Conservation (phyloP, 2,113 vertebrate species). For the Bujurquina vittata region DNA sequence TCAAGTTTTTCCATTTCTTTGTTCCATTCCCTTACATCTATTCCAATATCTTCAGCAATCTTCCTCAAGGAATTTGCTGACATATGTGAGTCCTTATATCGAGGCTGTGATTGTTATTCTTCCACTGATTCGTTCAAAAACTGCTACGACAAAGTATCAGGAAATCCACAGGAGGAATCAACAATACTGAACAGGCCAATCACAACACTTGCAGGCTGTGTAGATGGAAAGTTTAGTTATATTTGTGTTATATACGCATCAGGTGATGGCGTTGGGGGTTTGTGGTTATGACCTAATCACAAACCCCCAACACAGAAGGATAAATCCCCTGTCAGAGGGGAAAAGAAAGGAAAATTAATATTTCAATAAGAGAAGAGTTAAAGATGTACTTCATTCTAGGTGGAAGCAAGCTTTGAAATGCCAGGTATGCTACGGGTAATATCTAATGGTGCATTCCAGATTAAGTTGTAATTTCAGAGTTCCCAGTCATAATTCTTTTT, state of each 20-base stretch:
- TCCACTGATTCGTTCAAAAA: conserved; percentile 1
- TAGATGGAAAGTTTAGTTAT: not conserved
- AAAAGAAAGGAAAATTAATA: fast-evolving
- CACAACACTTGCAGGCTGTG: not conserved
- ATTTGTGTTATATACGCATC: no score
- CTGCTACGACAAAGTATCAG: not conserved
- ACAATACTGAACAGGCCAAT: not conserved
- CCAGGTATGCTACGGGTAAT: no score
- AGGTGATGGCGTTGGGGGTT: not conserved
- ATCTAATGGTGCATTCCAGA: no score
- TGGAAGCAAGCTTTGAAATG: not conserved
- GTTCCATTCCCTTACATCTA: not conserved
- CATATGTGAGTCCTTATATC: not conserved
- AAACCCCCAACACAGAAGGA: not conserved
- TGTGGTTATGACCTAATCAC: not conserved
- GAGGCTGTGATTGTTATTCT: not conserved
- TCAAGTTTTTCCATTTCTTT: not conserved
- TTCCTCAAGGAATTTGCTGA: not conserved
- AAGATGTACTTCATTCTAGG: not conserved
- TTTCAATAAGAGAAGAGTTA: not conserved
- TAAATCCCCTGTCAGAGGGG: not conserved
- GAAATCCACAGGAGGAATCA: not conserved
- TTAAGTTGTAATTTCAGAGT: no score
- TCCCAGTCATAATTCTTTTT: no score
- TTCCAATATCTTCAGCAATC: not conserved